phyloP scores from a whole-genome alignment of 2,888 invertebrate genomes.

The Seira sanloemensis region DNA sequence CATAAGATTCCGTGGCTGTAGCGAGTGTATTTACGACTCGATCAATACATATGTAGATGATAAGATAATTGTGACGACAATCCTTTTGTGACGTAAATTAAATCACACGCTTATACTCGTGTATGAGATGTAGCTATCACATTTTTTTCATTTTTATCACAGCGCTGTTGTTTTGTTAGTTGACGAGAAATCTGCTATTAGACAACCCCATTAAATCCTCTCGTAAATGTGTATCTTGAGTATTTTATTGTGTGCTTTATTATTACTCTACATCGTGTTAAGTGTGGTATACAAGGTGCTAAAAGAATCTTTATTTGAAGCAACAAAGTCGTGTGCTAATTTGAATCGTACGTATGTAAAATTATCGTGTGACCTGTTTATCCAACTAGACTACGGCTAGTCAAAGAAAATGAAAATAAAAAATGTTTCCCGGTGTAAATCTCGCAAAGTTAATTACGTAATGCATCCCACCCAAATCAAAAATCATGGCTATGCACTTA shows the following conservation, averaged over 20 bases:
- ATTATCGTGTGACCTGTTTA: neutral
- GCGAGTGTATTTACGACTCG: no score
- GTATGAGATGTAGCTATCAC: no score
- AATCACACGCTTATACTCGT: no score
- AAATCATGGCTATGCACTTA: no score
- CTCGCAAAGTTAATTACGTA: neutral
- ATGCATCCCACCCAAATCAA: no score
- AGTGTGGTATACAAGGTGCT: neutral
- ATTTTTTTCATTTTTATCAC: neutral
- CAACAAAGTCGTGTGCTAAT: neutral
- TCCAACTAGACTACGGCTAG: neutral
- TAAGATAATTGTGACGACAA: constrained; percentile 73
- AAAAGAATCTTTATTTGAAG: neutral
- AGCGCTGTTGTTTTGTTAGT: neutral
- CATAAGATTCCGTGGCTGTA: no score
- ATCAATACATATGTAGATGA: no score
- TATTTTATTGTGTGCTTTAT: neutral
- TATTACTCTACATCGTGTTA: neutral
- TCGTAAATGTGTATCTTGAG: neutral
- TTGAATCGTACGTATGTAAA: neutral
- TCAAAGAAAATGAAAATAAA: no score
- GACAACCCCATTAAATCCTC: neutral
- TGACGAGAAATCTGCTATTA: neutral
- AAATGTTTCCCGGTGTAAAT: neutral
- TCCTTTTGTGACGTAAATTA: neutral